Conservation (phyloP, 2,113 vertebrate species). For the Cettia cetti region DNA sequence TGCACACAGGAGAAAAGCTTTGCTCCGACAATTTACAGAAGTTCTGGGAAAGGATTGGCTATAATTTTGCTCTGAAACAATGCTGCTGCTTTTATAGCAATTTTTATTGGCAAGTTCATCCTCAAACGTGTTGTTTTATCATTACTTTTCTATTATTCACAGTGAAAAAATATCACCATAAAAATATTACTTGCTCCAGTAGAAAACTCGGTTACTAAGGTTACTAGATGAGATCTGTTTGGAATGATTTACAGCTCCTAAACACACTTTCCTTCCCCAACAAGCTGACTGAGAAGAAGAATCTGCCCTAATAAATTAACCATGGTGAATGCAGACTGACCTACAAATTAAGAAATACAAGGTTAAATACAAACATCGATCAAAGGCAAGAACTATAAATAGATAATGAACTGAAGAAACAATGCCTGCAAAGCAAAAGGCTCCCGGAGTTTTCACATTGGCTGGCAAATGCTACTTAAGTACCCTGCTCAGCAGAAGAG, state of each 20-base stretch:
- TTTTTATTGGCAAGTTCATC: conserved; percentile 19
- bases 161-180: conserved; percentile 6
- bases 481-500: background rate
- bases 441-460: background rate
- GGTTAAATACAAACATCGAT: conserved; percentile 64
- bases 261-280: background rate
- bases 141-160: conserved; percentile 56
- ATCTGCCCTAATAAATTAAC: conserved; percentile 63
- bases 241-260: conserved; percentile 47
- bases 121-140: conserved; percentile 27
- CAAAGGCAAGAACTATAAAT: conserved; percentile 60
- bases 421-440: conserved; percentile 41
- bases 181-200: conserved; percentile 49
- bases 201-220: conserved; percentile 56
- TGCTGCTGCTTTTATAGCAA: background rate
- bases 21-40: background rate
- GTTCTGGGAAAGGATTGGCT: background rate
- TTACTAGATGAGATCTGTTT: conserved; percentile 56
- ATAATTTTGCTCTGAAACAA: conserved; percentile 20
- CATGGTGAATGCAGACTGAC: conserved; percentile 43
- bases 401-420: conserved; percentile 61
- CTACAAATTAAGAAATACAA: conserved; percentile 68
- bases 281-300: conserved; percentile 17
- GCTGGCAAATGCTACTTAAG: background rate
- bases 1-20: conserved; percentile 9